phyloP scores from a whole-genome alignment of 2,797 vertebrate genomes.

The Aphelocoma californica region DNA sequence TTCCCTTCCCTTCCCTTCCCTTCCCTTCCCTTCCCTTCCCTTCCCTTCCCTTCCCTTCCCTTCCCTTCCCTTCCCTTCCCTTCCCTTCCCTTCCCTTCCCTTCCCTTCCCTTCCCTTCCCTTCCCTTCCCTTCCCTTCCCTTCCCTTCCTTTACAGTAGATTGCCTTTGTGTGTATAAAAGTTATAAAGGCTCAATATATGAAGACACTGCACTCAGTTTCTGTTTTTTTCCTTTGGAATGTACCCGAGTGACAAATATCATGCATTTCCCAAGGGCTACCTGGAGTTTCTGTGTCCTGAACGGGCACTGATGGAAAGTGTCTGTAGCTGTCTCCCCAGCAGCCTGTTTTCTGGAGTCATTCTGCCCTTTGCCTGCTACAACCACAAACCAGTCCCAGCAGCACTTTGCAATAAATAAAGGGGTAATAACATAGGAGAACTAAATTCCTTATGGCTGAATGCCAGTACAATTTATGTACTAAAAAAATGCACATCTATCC shows the following conservation, averaged over 20 bases:
- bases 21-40: neutral
- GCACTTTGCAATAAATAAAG: neutral
- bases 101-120: neutral
- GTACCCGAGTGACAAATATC: neutral
- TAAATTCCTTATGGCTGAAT: neutral
- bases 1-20: neutral
- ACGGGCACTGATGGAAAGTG: fast-evolving
- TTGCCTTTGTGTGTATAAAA: neutral
- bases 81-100: neutral
- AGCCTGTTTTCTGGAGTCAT: neutral
- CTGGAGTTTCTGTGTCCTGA: neutral
- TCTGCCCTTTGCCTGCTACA: neutral
- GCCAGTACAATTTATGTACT: neutral
- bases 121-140: neutral
- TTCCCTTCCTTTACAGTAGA: neutral
- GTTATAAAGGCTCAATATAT: neutral
- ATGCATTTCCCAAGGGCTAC: neutral
- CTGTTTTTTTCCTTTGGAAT: neutral
- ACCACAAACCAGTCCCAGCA: neutral
- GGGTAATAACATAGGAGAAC: neutral
- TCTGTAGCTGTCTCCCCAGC: neutral
- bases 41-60: neutral
- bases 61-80: neutral
- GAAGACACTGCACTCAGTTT: neutral
- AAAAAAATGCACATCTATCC: neutral